Base-by-base conservation (phyloP, 1,140 invertebrate species). In the Diploscapter pachys region DNA sequence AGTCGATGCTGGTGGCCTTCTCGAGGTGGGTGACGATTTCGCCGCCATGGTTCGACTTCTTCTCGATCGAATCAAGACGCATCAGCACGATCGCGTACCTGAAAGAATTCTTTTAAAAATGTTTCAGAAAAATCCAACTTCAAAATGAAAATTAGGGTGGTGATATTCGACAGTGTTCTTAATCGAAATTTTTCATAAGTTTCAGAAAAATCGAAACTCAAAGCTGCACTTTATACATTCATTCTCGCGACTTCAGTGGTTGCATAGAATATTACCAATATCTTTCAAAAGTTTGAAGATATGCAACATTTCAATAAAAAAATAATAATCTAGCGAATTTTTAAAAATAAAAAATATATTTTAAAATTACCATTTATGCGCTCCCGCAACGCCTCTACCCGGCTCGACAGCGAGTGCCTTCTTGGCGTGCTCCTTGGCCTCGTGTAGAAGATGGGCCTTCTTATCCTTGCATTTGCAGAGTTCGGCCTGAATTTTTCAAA, bases 321-420 rank as follows among this genome's bases (percentile, higher is more conserved):
- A 59, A 59, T 11, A 31, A 11, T 59, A 59, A 59, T 59, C 0
- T 11, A 59, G 57, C 2, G 31, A 59, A 59, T 11, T 59, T 59
- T 1, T 1, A 59, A 59, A 59, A 59, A 11, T 11, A 1, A 59
- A 31, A 11, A 59, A 59, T 11, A 59, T 59, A 59, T 59, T 13
- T 13, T n/a, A 52, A 78, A 78, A 53, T n/a, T 78, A 76, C 80
- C 80, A 81, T 62, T 81, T 81, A 66, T 81, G 80, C 4, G 73
- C 72, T 55, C 80, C 80, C 52, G 80, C 80, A 56, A 31, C 51
- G 65, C 78, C 80, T 48, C 67, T 63, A 31, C 72, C 57, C 51
- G 78, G 78, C 66, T 81, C 80, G 6, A 82, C 50, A 53, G 81
- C 71, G 5, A 81, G 70, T 9, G 80, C 80, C 55, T 82, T 82